Evolutionary conservation across 2,113 vertebrate genomes (phyloP).

Genomic region (Engystomops pustulosus): DNA sequence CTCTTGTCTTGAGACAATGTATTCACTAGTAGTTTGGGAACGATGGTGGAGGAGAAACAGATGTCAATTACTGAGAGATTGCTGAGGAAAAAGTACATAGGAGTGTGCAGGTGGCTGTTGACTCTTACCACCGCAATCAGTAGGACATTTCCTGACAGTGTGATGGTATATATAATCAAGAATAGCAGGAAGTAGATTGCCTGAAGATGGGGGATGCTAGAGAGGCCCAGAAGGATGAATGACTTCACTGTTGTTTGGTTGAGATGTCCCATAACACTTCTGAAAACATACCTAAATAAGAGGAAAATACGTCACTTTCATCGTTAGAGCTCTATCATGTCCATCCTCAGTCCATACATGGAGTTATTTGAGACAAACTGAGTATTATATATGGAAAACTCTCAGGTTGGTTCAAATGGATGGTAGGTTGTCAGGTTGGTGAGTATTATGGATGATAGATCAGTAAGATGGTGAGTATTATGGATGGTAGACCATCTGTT

Average conservation of each 20-base stretch:
- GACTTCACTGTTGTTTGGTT: conserved; percentile 20
- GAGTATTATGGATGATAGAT: too few relatives aligned
- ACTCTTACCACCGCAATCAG: conserved; percentile 26
- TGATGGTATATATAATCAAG: conserved; percentile 25
- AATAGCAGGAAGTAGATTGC: conserved; percentile 32
- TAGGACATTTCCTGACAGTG: conserved; percentile 47
- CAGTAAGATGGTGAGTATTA: too few relatives aligned
- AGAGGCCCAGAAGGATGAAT: conserved; percentile 45
- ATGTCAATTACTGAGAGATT: background rate
- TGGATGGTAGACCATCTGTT: too few relatives aligned
- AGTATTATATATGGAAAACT: too few relatives aligned
- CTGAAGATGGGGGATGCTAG: conserved; percentile 6
- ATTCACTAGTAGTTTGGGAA: conserved; percentile 32
- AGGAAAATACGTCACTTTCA: background rate
- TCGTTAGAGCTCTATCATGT: background rate
- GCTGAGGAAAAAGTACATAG: conserved; percentile 34
- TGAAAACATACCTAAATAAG: background rate
- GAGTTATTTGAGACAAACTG: background rate
- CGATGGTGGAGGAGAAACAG: conserved; percentile 24
- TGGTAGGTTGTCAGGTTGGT: too few relatives aligned
- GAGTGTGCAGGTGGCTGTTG: conserved; percentile 25
- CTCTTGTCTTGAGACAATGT: conserved; percentile 26
- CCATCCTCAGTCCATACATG: background rate
- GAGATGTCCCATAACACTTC: background rate
- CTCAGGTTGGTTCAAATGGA: too few relatives aligned